A percentile compares a stretch with the other conserved stretches of the same genome.
These are phyloP conservation scores for Chaetodon auriga DNA, from an alignment of 2,113 vertebrate genomes.

Conservation along the genomic window DNA sequence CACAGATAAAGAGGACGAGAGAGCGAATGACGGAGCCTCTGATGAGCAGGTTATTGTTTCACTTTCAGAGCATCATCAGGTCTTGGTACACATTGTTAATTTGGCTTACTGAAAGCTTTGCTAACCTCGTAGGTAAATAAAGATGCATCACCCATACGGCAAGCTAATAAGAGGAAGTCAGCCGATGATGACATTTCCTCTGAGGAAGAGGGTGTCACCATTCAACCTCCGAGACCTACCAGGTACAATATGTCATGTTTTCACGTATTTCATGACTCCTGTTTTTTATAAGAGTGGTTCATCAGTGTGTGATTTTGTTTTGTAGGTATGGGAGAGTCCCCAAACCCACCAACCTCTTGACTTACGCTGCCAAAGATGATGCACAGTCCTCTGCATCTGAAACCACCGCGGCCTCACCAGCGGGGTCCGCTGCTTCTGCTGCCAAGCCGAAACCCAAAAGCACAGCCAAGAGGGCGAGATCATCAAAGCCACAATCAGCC, in stretches of 20 bases:
- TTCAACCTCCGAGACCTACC: slow-evolving; percentile 67
- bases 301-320: slow-evolving; percentile 28
- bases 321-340: slow-evolving; percentile 80
- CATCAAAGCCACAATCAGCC: slow-evolving; percentile 69
- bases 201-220: slow-evolving; percentile 64
- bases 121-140: slow-evolving; percentile 48
- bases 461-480: slow-evolving; percentile 74
- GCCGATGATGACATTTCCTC: slow-evolving; percentile 47
- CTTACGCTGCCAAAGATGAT: slow-evolving; percentile 74
- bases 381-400: slow-evolving; percentile 49
- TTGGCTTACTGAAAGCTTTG: background rate
- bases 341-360: slow-evolving; percentile 77
- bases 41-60: slow-evolving; percentile 54
- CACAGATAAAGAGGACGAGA: slow-evolving; percentile 42
- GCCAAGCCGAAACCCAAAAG: slow-evolving; percentile 51
- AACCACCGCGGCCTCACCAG: slow-evolving; percentile 26
- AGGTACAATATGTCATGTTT: slow-evolving; percentile 60
- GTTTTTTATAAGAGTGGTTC: background rate
- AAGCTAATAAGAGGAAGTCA: slow-evolving; percentile 24
- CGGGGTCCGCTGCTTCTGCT: background rate
- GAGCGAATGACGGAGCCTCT: slow-evolving; percentile 1
- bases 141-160: slow-evolving; percentile 37
- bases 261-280: no score
- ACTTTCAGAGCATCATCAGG: background rate
- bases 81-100: background rate